Percentiles rank a stretch among this genome's conserved stretches.
These are phyloP conservation scores for Myocastor coypus DNA, from an alignment of 2,113 vertebrate species.

Conservation along the genomic window DNA sequence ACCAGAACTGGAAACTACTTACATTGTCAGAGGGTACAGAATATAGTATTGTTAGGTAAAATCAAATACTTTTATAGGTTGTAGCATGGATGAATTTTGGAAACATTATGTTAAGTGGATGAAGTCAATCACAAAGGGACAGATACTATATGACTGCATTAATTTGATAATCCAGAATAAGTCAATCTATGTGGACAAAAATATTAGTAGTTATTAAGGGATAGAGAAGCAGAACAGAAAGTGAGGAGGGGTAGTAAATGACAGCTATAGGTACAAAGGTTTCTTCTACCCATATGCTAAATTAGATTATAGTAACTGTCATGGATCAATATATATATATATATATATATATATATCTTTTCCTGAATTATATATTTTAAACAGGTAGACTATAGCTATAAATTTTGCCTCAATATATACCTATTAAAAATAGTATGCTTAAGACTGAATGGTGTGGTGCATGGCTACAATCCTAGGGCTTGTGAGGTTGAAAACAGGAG, in stretches of 20 bases:
- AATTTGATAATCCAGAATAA: not conserved
- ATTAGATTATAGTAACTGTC: not conserved
- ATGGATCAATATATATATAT: not conserved
- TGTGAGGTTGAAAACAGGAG: too few relatives aligned
- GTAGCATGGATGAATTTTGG: not conserved
- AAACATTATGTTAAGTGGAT: not conserved
- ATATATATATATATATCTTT: not conserved
- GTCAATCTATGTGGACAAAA: not conserved
- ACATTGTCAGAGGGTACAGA: not conserved
- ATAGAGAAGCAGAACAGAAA: not conserved
- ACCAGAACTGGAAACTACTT: not conserved
- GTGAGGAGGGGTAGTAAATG: fast-evolving
- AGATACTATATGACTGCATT: not conserved
- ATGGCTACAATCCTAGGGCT: too few relatives aligned
- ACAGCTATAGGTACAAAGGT: not conserved
- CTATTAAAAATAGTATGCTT: not conserved
- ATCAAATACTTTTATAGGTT: not conserved
- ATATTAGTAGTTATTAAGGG: too few relatives aligned
- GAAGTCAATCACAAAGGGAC: not conserved
- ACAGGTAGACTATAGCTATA: not conserved
- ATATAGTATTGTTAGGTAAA: not conserved
- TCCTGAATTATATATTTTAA: not conserved
- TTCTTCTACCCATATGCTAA: not conserved
- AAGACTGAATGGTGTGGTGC: too few relatives aligned
- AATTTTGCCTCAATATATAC: not conserved